Percentiles rank a stretch among this genome's conserved stretches.
phyloP scores from a whole-genome alignment of 2,113 vertebrate genomes.

The Sorex fumeus region DNA sequence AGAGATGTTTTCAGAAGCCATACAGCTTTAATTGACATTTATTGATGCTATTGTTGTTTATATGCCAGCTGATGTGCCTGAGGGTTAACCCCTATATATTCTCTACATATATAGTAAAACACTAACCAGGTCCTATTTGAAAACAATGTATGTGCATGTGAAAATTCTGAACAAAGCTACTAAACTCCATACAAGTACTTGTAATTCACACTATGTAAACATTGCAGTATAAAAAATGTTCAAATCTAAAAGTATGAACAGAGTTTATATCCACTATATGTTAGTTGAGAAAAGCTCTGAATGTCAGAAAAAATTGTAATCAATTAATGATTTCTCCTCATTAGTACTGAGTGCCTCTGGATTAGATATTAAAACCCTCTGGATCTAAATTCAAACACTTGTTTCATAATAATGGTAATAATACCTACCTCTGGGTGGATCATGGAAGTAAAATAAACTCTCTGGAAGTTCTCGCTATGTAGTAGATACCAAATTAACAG shows the following conservation, averaged over 20 bases:
- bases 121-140: background rate
- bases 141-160: background rate
- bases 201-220: background rate
- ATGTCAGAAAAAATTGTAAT: background rate
- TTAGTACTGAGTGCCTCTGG: background rate
- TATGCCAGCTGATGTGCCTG: background rate
- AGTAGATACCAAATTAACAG: background rate
- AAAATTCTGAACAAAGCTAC: constrained; percentile 5
- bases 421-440: background rate
- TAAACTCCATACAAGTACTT: background rate
- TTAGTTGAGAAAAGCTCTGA: background rate
- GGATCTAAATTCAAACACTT: constrained; percentile 37
- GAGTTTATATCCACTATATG: background rate
- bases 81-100: background rate
- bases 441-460: background rate
- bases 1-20: background rate
- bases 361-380: constrained; percentile 33
- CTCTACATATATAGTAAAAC: background rate
- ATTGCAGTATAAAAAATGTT: background rate
- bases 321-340: background rate
- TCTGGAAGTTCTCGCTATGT: background rate
- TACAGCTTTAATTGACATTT: background rate
- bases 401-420: constrained; percentile 9
- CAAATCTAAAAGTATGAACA: background rate
- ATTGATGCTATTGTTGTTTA: background rate